Conservation (phyloP, 2,797 vertebrate species). For the Chrosomus eos region DNA sequence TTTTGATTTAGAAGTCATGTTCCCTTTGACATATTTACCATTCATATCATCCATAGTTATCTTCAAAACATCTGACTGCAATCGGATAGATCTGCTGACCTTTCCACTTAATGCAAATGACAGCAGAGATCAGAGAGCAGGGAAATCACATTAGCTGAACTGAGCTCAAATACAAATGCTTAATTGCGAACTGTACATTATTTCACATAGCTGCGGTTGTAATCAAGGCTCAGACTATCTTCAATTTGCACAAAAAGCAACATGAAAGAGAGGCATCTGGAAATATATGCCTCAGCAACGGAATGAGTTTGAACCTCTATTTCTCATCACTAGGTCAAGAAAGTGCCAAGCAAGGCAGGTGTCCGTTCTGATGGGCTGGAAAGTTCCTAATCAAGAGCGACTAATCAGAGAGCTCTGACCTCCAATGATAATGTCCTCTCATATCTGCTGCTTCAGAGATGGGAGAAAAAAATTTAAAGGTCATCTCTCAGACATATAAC, state of each 20-base stretch:
- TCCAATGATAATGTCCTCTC: background rate
- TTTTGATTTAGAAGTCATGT: background rate
- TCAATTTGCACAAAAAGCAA: background rate
- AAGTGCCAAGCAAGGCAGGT: conserved; percentile 40
- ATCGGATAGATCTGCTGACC: conserved; percentile 65
- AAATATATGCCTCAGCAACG: background rate
- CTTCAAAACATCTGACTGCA: conserved; percentile 56
- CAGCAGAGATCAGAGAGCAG: conserved; percentile 57
- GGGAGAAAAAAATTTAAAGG: background rate
- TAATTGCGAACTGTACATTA: conserved; percentile 42
- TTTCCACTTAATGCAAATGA: conserved; percentile 66
- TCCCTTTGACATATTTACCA: background rate
- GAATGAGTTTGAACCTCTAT: background rate
- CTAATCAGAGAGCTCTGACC: conserved; percentile 29
- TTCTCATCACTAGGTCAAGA: conserved; percentile 18
- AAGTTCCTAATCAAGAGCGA: conserved; percentile 53
- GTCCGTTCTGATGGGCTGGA: conserved; percentile 48
- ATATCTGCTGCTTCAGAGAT: conserved; percentile 2
- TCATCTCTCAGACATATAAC: background rate
- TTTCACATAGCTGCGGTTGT: conserved; percentile 27
- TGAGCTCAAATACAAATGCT: conserved; percentile 40
- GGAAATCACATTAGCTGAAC: conserved; percentile 60
- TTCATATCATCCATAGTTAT: conserved; percentile 16
- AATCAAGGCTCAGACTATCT: background rate
- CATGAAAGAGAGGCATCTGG: background rate